Conservation (phyloP, 2,888 invertebrate species). For the Lacanobia oleracea region DNA sequence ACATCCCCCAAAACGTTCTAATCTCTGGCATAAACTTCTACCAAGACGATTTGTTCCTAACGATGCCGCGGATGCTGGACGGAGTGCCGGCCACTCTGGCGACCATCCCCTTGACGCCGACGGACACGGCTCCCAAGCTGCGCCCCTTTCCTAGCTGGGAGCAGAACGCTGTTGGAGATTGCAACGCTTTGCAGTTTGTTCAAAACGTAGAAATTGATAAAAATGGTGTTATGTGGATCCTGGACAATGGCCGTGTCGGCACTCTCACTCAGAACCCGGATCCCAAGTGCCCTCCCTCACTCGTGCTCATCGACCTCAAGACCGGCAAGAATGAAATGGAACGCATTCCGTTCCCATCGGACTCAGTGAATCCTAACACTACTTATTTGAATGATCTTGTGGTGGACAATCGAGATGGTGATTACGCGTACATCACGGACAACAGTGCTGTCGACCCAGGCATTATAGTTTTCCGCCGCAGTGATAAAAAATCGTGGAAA, state of each 20-base stretch:
- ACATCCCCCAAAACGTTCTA: conserved; percentile 92
- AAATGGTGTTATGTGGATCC: conserved; percentile 92
- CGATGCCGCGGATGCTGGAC: conserved; percentile 92
- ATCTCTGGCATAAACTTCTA: conserved; percentile 93
- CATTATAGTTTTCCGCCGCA: conserved; percentile 93
- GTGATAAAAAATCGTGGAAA: conserved; percentile 93
- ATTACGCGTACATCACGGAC: conserved; percentile 94
- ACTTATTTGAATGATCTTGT: conserved; percentile 94
- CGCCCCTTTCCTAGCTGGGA: conserved; percentile 94
- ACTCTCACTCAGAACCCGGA: conserved; percentile 90
- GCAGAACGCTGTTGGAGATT: conserved; percentile 92
- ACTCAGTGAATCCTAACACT: conserved; percentile 90
- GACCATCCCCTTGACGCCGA: conserved; percentile 84
- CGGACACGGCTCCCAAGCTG: conserved; percentile 90
- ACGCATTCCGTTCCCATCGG: conserved; percentile 91
- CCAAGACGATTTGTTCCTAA: conserved; percentile 92
- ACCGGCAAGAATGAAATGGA: conserved; percentile 89
- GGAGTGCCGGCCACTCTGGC: conserved; percentile 94
- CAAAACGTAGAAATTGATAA: conserved; percentile 94
- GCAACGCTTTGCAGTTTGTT: conserved; percentile 93
- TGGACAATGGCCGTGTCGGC: conserved; percentile 92
- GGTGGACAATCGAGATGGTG: conserved; percentile 92
- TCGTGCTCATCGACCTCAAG: conserved; percentile 93
- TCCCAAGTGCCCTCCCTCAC: conserved; percentile 92
- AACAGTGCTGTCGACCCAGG: conserved; percentile 93